Base-by-base conservation (phyloP, 37 sponge, comb jelly and placozoan genomes). In the Amphimedon queenslandica region DNA sequence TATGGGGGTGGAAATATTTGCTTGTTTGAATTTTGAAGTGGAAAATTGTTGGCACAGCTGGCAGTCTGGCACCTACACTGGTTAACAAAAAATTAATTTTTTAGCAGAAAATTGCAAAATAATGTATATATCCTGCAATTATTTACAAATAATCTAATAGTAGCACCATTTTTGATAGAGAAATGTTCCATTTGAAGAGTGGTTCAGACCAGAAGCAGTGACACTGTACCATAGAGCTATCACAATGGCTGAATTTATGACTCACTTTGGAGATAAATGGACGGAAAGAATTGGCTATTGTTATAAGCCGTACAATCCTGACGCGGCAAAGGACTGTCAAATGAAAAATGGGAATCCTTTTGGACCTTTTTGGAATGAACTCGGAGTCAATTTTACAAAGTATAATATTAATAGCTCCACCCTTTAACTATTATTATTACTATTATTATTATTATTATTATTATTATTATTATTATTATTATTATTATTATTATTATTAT, bases 331-430 rank as follows among this genome's bases (percentile, higher is more conserved):
- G 39, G 80, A 71, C 32, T 90, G 91, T 82, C 64, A 39, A 20
- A 86, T 87, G 88, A 89, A 90, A 57, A 23, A 78, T n/a, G 94
- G 90, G 16, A 89, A 93, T 56, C 90, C 94, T 4, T 93, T 93
- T 78, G 94, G 90, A 20, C 87, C 87, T 23, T 93, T 90, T 73
- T 93, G 94, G 94, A 73, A 82, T 55, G 78, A 78, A 42, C 67
- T 84, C 11, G 77, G 66, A 2, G 81, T 93, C 16, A 75, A 82
- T 39, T 93, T 93, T 86, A 87, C 74, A 34, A 30, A 53, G 24
- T 66, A 69, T 42, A 84, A 72, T 58, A 78, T 78, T 57, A 71
- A 80, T 23, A 16, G 70, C 20, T 58, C 13, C 13, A 47, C 13
- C n/a, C n/a, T n/a, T n/a, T n/a, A n/a, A n/a, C n/a, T n/a, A n/a